These are phyloP conservation scores for Scrobipalpa costella DNA, from an alignment of 2,888 invertebrate genomes.

Conservation along the genomic window DNA sequence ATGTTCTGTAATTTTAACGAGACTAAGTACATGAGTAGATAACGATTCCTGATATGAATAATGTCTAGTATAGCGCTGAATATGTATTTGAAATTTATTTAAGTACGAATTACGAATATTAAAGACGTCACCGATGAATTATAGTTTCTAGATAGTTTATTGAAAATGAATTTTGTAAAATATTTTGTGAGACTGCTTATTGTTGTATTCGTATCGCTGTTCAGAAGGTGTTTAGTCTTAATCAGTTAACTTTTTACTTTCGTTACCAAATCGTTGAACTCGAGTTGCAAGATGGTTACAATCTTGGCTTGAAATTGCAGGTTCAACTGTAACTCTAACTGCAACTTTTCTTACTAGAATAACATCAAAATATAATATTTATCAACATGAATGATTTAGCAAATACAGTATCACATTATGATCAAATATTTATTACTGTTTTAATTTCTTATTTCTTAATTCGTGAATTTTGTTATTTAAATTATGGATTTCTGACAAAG, in stretches of 20 bases:
- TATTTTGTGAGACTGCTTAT: constrained; percentile 81
- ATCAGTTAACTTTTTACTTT: constrained; percentile 76
- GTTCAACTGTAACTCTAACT: neutral
- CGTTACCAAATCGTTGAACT: constrained; percentile 80
- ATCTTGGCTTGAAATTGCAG: neutral
- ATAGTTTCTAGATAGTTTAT: constrained; percentile 79
- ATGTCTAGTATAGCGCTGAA: constrained; percentile 76
- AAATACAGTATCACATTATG: constrained; percentile 68
- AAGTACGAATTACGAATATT: constrained; percentile 70
- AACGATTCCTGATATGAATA: constrained; percentile 80
- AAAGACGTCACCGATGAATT: constrained; percentile 73
- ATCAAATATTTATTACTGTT: constrained; percentile 81
- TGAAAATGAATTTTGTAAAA: constrained; percentile 74
- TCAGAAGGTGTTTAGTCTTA: constrained; percentile 68
- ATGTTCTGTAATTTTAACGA: constrained; percentile 79
- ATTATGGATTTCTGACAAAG: constrained; percentile 80
- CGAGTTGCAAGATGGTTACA: constrained; percentile 60
- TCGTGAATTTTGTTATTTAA: constrained; percentile 79
- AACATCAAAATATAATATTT: constrained; percentile 61
- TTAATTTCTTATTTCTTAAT: constrained; percentile 74
- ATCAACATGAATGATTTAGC: constrained; percentile 47
- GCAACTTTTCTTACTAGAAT: constrained; percentile 44
- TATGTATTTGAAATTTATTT: constrained; percentile 76
- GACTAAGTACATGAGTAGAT: constrained; percentile 78
- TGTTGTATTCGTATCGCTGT: constrained; percentile 79